phyloP scores from a whole-genome alignment of 2,797 vertebrate genomes.

The Carduelis carduelis region DNA sequence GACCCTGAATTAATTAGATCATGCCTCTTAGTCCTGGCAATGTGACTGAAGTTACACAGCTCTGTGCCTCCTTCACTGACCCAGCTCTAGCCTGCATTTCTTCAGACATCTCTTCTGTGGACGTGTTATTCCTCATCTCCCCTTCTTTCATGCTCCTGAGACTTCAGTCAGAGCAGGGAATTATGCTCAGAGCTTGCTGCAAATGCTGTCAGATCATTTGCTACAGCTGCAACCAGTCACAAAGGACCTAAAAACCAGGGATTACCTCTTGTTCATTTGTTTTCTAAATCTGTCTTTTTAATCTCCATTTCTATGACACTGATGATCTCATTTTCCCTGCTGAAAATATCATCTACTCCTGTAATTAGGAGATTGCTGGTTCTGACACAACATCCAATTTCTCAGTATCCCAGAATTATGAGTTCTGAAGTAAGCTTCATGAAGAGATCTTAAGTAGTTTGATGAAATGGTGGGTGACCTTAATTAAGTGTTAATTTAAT shows the following conservation, averaged over 20 bases:
- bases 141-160: background rate
- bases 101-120: background rate
- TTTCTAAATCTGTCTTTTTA: slow-evolving; percentile 50
- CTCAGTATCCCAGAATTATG: background rate
- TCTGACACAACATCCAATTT: slow-evolving; percentile 10
- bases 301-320: slow-evolving; percentile 54
- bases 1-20: slow-evolving; percentile 15
- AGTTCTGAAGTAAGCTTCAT: background rate
- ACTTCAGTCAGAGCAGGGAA: slow-evolving; percentile 8
- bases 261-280: slow-evolving; percentile 55
- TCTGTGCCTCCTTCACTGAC: background rate
- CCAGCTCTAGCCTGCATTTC: background rate
- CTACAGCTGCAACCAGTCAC: slow-evolving; percentile 45
- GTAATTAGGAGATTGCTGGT: slow-evolving; percentile 51
- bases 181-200: background rate
- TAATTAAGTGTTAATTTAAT: slow-evolving; percentile 15
- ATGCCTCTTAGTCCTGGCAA: background rate
- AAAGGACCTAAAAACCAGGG: slow-evolving; percentile 39
- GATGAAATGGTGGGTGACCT: background rate
- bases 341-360: slow-evolving; percentile 39
- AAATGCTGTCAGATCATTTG: background rate
- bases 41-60: background rate
- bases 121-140: background rate
- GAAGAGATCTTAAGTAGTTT: background rate
- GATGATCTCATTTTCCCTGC: slow-evolving; percentile 48